Evolutionary conservation across 2,888 invertebrate species (phyloP).

Genomic region (Ethmia dodecea): DNA sequence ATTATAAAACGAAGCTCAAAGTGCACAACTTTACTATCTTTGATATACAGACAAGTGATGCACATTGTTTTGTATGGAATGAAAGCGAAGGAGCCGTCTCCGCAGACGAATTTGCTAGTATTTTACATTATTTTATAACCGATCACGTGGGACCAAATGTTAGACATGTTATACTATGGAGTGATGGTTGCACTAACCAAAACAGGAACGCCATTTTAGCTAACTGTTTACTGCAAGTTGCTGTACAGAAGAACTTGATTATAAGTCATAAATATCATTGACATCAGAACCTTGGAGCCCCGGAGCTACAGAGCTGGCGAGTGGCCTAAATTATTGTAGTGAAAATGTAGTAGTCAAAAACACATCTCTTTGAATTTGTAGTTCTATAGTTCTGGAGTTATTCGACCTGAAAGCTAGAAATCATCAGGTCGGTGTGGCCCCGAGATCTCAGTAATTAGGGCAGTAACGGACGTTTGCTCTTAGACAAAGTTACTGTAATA

Average conservation of each 20-base stretch:
- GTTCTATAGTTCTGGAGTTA: no score
- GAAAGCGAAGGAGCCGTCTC: background rate
- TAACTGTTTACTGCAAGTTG: slow-evolving; percentile 16
- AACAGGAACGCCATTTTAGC: slow-evolving; percentile 18
- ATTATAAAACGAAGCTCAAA: slow-evolving; percentile 7
- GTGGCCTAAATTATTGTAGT: no score
- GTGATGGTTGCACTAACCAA: slow-evolving; percentile 20
- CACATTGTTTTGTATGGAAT: background rate
- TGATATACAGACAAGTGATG: background rate
- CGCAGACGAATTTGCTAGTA: background rate
- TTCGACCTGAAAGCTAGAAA: no score
- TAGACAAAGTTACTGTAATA: no score
- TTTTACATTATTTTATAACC: background rate
- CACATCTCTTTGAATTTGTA: no score
- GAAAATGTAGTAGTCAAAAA: no score
- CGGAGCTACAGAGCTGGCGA: no score
- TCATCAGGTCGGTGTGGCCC: no score
- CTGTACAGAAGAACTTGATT: slow-evolving; percentile 9
- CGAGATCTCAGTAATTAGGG: no score
- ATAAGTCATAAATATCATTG: slow-evolving; percentile 20
- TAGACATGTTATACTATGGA: slow-evolving; percentile 12
- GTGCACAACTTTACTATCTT: slow-evolving; percentile 3
- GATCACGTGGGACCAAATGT: background rate
- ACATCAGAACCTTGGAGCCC: no score
- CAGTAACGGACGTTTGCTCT: no score